These are phyloP conservation scores for Ridgeia piscesae DNA, from an alignment of 1,140 invertebrate genomes.

Conservation along the genomic window DNA sequence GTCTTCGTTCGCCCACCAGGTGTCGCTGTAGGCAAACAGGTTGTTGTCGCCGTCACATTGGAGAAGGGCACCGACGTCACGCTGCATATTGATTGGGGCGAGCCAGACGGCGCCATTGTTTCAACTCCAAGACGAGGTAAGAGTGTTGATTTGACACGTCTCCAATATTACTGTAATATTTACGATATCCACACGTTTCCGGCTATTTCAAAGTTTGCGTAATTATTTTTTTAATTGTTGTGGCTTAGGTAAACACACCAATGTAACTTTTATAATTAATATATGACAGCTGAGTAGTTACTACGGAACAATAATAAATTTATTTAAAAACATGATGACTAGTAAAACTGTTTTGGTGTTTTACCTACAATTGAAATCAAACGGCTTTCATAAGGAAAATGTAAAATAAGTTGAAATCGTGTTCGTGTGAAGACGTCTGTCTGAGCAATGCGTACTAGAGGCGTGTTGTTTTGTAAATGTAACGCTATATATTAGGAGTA, in stretches of 20 bases:
- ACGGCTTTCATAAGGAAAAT: no score
- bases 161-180: background rate
- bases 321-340: no score
- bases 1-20: constrained; percentile 32
- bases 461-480: no score
- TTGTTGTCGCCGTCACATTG: constrained; percentile 36
- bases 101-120: constrained; percentile 9
- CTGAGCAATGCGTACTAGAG: no score
- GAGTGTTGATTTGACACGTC: background rate
- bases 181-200: background rate
- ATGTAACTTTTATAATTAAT: background rate
- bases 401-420: no score
- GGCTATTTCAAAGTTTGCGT: background rate
- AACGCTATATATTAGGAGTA: no score
- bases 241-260: background rate
- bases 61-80: constrained; percentile 30
- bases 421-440: no score
- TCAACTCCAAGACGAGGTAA: background rate
- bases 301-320: no score
- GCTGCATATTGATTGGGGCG: constrained; percentile 36
- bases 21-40: constrained; percentile 32
- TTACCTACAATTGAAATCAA: no score
- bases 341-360: no score
- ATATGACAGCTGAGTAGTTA: no score
- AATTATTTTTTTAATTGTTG: background rate